Conservation (phyloP, 1,140 invertebrate genomes). For the Sycophila sp. region DNA sequence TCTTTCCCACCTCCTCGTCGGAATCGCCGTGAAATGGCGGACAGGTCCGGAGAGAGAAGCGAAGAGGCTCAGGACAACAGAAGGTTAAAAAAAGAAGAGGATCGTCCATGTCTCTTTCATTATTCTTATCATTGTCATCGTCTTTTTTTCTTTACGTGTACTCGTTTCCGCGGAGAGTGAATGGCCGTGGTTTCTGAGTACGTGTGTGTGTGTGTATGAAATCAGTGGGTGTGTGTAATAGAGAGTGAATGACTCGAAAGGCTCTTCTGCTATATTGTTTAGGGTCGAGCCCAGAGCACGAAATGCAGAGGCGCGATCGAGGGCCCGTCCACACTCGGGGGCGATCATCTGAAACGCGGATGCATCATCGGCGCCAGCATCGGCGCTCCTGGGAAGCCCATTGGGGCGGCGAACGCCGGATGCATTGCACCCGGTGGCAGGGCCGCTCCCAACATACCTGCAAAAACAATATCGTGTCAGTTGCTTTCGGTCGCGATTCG, state of each 20-base stretch:
- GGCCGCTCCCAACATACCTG: conserved; percentile 74
- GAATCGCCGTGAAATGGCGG: too few species aligned
- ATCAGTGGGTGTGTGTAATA: too few species aligned
- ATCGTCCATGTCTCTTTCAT: too few species aligned
- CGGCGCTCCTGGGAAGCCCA: conserved; percentile 71
- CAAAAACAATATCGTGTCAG: conserved; percentile 48
- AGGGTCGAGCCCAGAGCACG: conserved; percentile 66
- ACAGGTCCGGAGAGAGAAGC: too few species aligned
- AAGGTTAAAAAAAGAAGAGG: too few species aligned
- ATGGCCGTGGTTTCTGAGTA: too few species aligned
- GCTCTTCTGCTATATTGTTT: conserved; percentile 44
- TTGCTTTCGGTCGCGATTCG: neutral
- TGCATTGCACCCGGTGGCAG: conserved; percentile 75
- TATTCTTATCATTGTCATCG: too few species aligned
- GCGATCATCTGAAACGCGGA: conserved; percentile 83
- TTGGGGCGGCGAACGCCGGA: conserved; percentile 73
- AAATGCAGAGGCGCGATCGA: conserved; percentile 58
- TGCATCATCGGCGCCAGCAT: conserved; percentile 78
- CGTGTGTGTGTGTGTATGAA: conserved; percentile 1
- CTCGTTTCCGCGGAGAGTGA: too few species aligned
- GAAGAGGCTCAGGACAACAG: too few species aligned
- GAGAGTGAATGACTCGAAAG: too few species aligned
- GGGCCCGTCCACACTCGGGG: conserved; percentile 59
- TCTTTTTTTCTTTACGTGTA: too few species aligned
- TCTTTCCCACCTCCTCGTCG: too few species aligned